Base-by-base conservation (phyloP, 2,888 invertebrate genomes). In the Lampropteryx suffumata region DNA sequence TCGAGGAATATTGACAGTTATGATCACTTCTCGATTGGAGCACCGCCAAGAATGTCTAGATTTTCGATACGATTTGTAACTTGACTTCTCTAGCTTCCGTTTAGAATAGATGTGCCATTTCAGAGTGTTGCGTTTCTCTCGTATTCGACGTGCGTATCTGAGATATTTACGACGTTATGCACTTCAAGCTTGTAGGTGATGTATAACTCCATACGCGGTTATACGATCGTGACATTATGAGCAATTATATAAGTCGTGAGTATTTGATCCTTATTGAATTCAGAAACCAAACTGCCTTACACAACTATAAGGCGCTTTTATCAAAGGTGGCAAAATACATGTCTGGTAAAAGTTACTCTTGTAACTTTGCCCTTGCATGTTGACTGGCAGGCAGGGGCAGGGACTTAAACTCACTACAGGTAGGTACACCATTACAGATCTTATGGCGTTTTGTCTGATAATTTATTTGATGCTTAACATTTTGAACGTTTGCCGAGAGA, bases 1-100 rank as follows among this genome's bases (percentile, higher is more conserved):
- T 80, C 81, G 74, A 83, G 77, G 80, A 85, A 84, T 88, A 89
- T 89, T 90, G 89, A 90, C 90, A 89, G 84, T 88, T 89, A 90
- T 89, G 89, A 88, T 89, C 87, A 83, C 83, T 85, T 84, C 79
- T 77, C 79, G 70, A 84, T 88, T 91, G 90, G 90, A 89, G 70
- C 76, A 64, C 61, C 61, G 89, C 90, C 90, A 90, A 85, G 76
- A 76, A 78, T 75, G 76, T 82, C 82, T 56, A 82, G 80, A 84
- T 86, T 84, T 85, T 86, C 79, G 78, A 76, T 84, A 73, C 79
- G 80, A 89, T 87, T 88, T 87, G 86, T 83, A 82, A 85, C 79
- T 77, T 71, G 77, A 88, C 77, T 76, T 73, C 73, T 76, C 76
- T 75, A 75, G 79, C 74, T 84, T 87, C 84, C 84, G 81, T 84